A percentile compares a stretch with the other conserved stretches of the same genome.
Conservation (phyloP, 2,888 invertebrate genomes). For the Xestia c-nigrum region DNA sequence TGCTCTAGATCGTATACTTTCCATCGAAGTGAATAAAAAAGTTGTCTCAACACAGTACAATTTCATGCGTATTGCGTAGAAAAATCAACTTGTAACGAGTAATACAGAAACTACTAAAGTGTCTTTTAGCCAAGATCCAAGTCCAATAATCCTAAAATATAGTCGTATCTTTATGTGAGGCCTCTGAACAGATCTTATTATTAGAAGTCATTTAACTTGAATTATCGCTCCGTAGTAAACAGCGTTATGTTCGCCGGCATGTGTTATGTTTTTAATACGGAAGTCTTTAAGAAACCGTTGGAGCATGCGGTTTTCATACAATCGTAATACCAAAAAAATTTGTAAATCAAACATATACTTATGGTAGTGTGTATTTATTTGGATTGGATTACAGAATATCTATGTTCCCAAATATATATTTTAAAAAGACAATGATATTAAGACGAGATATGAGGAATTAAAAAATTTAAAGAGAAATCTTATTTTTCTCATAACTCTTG, state of each 20-base stretch:
- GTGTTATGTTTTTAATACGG: slow-evolving; percentile 11
- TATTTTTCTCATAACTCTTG: too few species aligned
- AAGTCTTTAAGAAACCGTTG: too few species aligned
- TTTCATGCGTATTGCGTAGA: slow-evolving; percentile 16
- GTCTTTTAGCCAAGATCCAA: slow-evolving; percentile 29
- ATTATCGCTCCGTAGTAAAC: slow-evolving; percentile 38
- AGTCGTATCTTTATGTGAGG: slow-evolving; percentile 34
- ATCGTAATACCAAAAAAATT: too few species aligned
- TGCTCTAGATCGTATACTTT: not conserved
- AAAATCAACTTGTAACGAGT: slow-evolving; percentile 33
- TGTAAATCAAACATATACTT: too few species aligned
- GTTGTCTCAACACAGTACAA: not conserved
- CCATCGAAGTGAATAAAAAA: not conserved
- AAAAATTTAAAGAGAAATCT: too few species aligned
- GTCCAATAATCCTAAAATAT: slow-evolving; percentile 48
- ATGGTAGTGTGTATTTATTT: too few species aligned
- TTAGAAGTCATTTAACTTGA: slow-evolving; percentile 51
- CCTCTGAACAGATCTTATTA: slow-evolving; percentile 46
- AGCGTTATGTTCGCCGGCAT: slow-evolving; percentile 4
- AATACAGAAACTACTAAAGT: slow-evolving; percentile 45
- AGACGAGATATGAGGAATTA: too few species aligned
- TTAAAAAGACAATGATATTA: too few species aligned
- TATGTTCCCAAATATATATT: too few species aligned
- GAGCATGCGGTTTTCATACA: too few species aligned
- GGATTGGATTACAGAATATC: too few species aligned